Percentiles rank a stretch among this genome's conserved stretches.
phyloP scores from a whole-genome alignment of 2,888 invertebrate genomes.

The Himalopsyche anomala region DNA sequence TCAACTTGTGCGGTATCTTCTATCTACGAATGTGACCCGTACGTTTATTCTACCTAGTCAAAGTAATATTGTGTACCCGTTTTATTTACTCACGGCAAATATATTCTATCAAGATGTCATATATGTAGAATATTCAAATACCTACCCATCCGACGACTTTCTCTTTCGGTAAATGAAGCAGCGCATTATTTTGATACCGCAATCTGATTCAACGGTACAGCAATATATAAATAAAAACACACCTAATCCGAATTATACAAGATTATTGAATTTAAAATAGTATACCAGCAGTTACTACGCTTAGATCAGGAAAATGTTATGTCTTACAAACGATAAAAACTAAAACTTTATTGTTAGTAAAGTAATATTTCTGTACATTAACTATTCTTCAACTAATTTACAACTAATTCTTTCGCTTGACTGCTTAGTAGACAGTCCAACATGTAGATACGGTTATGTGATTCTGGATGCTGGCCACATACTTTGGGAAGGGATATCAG shows the following conservation, averaged over 20 bases:
- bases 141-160: conserved; percentile 10
- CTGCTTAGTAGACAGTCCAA: too few species aligned
- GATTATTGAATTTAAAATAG: too few species aligned
- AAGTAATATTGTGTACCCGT: not conserved
- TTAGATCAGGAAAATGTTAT: too few species aligned
- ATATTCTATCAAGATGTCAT: conserved; percentile 31
- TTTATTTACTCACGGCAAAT: not conserved
- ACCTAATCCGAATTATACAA: not conserved
- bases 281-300: too few species aligned
- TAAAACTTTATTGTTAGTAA: too few species aligned
- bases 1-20: not conserved
- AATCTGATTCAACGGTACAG: conserved; percentile 13
- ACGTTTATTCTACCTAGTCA: not conserved
- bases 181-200: conserved; percentile 18
- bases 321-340: too few species aligned
- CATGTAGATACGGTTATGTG: too few species aligned
- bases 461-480: too few species aligned
- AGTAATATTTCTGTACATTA: too few species aligned
- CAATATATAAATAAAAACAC: conserved; percentile 1
- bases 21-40: not conserved
- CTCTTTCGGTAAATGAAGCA: conserved; percentile 28
- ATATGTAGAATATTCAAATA: not conserved
- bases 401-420: too few species aligned
- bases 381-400: too few species aligned
- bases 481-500: too few species aligned